Evolutionary conservation across 2,797 vertebrate genomes (phyloP).

Genomic region (Cynodonichthys magdalenae): DNA sequence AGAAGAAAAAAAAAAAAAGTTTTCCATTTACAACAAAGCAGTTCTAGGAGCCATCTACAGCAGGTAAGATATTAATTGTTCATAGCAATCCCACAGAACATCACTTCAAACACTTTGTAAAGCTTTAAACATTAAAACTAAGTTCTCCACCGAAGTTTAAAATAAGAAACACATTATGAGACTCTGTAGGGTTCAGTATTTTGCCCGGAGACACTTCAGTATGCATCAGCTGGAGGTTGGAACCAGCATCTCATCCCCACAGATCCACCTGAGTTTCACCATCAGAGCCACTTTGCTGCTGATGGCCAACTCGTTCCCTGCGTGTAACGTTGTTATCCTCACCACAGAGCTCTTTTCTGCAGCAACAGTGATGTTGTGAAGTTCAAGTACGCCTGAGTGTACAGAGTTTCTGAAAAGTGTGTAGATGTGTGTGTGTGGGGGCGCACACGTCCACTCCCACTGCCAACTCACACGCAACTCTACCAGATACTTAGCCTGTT

Average conservation of each 20-base stretch:
- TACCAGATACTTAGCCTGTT: slow-evolving; percentile 67
- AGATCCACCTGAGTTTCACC: not conserved
- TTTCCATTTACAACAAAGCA: too few relatives aligned
- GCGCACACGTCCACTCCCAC: slow-evolving; percentile 46
- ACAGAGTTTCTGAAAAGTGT: slow-evolving; percentile 27
- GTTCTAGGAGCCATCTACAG: too few relatives aligned
- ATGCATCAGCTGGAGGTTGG: not conserved
- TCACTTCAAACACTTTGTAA: too few relatives aligned
- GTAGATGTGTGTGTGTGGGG: slow-evolving; percentile 51
- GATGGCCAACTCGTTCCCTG: not conserved
- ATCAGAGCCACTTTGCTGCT: not conserved
- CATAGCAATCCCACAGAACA: too few relatives aligned
- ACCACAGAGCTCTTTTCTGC: slow-evolving; percentile 10
- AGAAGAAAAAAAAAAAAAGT: not conserved
- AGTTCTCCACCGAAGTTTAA: too few relatives aligned
- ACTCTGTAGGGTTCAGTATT: too few relatives aligned
- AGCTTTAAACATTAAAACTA: too few relatives aligned
- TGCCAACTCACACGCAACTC: slow-evolving; percentile 57
- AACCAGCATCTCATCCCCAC: not conserved
- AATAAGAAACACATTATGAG: too few relatives aligned
- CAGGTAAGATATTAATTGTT: too few relatives aligned
- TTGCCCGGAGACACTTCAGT: not conserved
- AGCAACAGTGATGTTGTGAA: slow-evolving; percentile 31
- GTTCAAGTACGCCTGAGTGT: slow-evolving; percentile 17
- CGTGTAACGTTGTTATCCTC: slow-evolving; percentile 6